A percentile compares a stretch with the other conserved stretches of the same genome.
Evolutionary conservation across 2,888 invertebrate species (phyloP).

Genomic region (Lampropteryx suffumata): DNA sequence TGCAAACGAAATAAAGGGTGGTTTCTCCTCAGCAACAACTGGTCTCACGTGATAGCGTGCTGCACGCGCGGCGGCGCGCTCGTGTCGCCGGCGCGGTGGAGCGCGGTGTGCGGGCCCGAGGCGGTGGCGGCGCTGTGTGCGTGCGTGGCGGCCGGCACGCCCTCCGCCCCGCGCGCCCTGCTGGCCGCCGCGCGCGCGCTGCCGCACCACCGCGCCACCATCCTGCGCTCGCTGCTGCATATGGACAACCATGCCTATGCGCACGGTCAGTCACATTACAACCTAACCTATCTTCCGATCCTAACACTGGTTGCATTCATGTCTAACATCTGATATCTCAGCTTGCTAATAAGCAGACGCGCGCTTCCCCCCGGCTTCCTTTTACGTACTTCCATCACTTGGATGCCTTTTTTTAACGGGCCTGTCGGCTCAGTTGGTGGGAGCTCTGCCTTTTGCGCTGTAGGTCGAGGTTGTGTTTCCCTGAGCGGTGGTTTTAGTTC

Average conservation of each 20-base stretch:
- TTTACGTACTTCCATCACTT: no score
- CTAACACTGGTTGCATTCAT: no score
- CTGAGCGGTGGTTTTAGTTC: no score
- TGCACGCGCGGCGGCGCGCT: conserved; percentile 82
- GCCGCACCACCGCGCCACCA: conserved; percentile 42
- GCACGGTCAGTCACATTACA: conserved; percentile 58
- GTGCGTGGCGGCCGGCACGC: conserved; percentile 49
- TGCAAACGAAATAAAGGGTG: background rate
- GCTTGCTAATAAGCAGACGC: no score
- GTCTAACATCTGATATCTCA: no score
- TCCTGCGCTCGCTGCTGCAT: conserved; percentile 57
- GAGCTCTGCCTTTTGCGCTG: no score
- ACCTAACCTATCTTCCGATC: no score
- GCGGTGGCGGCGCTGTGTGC: conserved; percentile 64
- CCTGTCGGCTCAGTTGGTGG: no score
- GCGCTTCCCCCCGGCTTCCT: no score
- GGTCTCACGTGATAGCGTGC: conserved; percentile 91
- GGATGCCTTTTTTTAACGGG: no score
- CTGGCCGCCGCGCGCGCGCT: conserved; percentile 37
- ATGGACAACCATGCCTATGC: conserved; percentile 67
- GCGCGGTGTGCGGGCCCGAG: conserved; percentile 51
- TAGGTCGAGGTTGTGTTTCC: no score
- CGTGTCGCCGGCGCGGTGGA: conserved; percentile 48
- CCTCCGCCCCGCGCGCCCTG: conserved; percentile 48
- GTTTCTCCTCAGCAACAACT: conserved; percentile 85